phyloP scores from a whole-genome alignment of 2,113 vertebrate species.

The Chloropsis hardwickii region DNA sequence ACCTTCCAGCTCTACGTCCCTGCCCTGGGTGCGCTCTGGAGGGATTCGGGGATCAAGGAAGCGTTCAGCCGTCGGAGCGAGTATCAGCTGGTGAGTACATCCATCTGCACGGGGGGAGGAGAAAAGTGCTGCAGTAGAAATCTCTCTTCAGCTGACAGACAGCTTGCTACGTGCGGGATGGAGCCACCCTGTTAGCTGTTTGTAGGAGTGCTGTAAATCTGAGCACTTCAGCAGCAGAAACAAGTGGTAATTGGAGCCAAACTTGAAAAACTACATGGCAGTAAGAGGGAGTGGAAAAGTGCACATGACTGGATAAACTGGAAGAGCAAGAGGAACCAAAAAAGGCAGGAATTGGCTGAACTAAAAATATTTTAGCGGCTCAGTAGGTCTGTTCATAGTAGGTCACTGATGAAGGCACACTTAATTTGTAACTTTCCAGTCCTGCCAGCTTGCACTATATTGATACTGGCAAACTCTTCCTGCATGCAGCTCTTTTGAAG shows the following conservation, averaged over 20 bases:
- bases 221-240: neutral
- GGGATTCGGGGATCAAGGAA: conserved; percentile 85
- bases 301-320: conserved; percentile 25
- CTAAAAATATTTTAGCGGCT: conserved; percentile 18
- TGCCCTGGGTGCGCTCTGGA: conserved; percentile 86
- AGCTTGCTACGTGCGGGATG: neutral
- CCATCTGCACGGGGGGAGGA: neutral
- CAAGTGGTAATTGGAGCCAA: neutral
- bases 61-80: conserved; percentile 90
- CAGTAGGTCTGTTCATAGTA: neutral
- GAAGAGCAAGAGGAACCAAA: conserved; percentile 39
- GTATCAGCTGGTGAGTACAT: conserved; percentile 92
- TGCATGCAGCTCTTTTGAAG: conserved; percentile 21
- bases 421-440: conserved; percentile 57
- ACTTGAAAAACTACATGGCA: conserved; percentile 47
- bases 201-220: neutral
- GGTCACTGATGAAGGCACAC: conserved; percentile 22
- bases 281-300: neutral
- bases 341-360: conserved; percentile 22
- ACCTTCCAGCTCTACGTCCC: conserved; percentile 94
- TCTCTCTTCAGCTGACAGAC: neutral
- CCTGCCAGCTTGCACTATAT: neutral
- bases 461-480: conserved; percentile 1
- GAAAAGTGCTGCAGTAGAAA: neutral
- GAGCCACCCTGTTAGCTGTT: neutral